Base-by-base conservation (phyloP, 2,113 vertebrate genomes). In the Antennarius striatus region DNA sequence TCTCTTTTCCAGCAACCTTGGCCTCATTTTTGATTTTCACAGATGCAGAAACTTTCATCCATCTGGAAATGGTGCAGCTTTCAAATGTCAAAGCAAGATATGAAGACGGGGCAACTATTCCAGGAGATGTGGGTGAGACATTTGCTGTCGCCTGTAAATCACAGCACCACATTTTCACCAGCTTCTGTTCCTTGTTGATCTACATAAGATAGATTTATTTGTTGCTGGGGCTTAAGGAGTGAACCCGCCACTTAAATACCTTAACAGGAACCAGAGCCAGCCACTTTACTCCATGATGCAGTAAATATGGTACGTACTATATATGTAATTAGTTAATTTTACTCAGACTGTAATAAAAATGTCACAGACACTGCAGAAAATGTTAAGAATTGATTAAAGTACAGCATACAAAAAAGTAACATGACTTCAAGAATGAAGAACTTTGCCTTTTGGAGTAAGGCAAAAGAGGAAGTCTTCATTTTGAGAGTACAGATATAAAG, bases 1-100 rank as follows among this genome's bases (percentile, higher is more conserved):
- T 77, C 53, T 73, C 39, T 49, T 73, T 57, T 77, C 58, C 56
- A 75, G 40, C 56, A 50, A 40, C 32, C 45, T 72, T 56, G 7
- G 68, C 55, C 58, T 68, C 40, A 1, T 6, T 58, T 77, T 81
- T 73, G 71, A 80, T 77, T 86, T 87, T 56, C 65, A 71, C 43
- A 50, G 60, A 63, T 58, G 62, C 62, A 60, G 61, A 71, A 49
- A 71, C 56, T 46, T 57, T 71, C 51, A 59, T 83, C 65, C 88
- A 88, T 79, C 79, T 91, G 89, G 86, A 82, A 30, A 5, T 29
- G 56, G 71, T 82, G 68, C 43, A 67, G 57, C 49, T 78, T 78
- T 86, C 68, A 81, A 71, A 73, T 36, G 46, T 71, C 53, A 48
- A 62, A 74, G 50, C 56, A 62, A 42, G 60, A 53, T 22, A 72